These are phyloP conservation scores for Meloidogyne hapla DNA, from an alignment of 1,140 invertebrate genomes.

Conservation along the genomic window DNA sequence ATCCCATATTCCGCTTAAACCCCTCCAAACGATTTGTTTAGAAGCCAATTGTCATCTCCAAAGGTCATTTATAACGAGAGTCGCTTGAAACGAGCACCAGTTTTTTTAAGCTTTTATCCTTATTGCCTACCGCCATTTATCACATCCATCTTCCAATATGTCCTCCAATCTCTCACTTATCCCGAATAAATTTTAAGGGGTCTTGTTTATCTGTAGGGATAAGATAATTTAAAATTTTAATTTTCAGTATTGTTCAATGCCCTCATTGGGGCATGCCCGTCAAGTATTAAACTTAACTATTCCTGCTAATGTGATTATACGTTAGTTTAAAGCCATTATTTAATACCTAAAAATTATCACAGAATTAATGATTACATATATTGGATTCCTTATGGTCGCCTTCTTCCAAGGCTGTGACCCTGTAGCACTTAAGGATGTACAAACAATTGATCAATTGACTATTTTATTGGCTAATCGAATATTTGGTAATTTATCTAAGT, in stretches of 20 bases:
- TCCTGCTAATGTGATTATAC: slow-evolving; percentile 30
- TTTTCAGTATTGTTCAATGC: slow-evolving; percentile 44
- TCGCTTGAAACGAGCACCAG: too few species aligned
- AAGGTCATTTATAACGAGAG: too few species aligned
- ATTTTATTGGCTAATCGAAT: slow-evolving; percentile 50
- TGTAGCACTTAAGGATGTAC: slow-evolving; percentile 45
- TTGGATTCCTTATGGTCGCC: slow-evolving; percentile 52
- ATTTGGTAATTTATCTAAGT: slow-evolving; percentile 34
- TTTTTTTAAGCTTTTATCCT: too few species aligned
- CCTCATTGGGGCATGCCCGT: slow-evolving; percentile 41
- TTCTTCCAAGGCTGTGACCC: slow-evolving; percentile 58
- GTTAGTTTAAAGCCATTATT: neutral
- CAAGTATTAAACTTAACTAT: slow-evolving; percentile 45
- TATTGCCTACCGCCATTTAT: too few species aligned
- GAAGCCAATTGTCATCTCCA: too few species aligned
- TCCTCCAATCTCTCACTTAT: too few species aligned
- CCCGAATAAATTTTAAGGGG: too few species aligned
- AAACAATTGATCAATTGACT: slow-evolving; percentile 50
- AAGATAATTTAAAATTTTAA: neutral
- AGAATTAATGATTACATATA: slow-evolving; percentile 36
- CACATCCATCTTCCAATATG: too few species aligned
- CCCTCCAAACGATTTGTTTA: too few species aligned
- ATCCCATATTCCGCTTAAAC: too few species aligned
- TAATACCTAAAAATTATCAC: slow-evolving; percentile 21
- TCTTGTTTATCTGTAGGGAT: too few species aligned